Evolutionary conservation across 2,888 invertebrate genomes (phyloP).

Genomic region (Syritta pipiens): DNA sequence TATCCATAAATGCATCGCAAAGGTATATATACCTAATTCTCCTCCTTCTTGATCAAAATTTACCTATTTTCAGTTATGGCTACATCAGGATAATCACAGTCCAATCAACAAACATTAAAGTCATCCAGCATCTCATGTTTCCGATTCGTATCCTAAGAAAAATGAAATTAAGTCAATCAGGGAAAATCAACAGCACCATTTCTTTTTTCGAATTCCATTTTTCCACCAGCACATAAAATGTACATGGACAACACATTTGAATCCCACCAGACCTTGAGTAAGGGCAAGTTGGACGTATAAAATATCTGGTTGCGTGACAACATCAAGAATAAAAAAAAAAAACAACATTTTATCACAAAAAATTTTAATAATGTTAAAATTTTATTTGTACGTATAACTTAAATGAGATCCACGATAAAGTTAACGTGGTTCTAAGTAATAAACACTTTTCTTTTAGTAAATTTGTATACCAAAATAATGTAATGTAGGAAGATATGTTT

Average conservation of each 20-base stretch:
- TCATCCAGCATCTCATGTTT: slow-evolving; percentile 56
- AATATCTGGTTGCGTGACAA: slow-evolving; percentile 12
- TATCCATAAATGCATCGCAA: no score
- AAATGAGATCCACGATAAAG: no score
- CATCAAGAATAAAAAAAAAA: neutral
- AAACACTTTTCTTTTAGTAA: slow-evolving; percentile 15
- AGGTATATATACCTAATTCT: no score
- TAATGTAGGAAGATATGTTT: slow-evolving; percentile 33
- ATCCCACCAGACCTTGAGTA: slow-evolving; percentile 22
- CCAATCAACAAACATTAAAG: slow-evolving; percentile 52
- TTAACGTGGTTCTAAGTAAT: neutral
- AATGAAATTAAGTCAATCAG: slow-evolving; percentile 32
- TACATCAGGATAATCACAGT: neutral
- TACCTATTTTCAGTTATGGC: slow-evolving; percentile 5
- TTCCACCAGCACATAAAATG: slow-evolving; percentile 12
- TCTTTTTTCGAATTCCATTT: neutral
- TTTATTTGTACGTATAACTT: neutral
- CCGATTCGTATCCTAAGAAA: slow-evolving; percentile 16
- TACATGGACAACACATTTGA: slow-evolving; percentile 16
- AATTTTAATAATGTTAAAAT: neutral
- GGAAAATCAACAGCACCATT: slow-evolving; percentile 33
- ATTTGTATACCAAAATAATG: slow-evolving; percentile 28
- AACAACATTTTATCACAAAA: neutral
- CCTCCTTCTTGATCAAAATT: neutral
- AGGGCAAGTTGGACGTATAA: neutral